Base-by-base conservation (phyloP, 2,888 invertebrate species). In the Phyllotreta striolata region DNA sequence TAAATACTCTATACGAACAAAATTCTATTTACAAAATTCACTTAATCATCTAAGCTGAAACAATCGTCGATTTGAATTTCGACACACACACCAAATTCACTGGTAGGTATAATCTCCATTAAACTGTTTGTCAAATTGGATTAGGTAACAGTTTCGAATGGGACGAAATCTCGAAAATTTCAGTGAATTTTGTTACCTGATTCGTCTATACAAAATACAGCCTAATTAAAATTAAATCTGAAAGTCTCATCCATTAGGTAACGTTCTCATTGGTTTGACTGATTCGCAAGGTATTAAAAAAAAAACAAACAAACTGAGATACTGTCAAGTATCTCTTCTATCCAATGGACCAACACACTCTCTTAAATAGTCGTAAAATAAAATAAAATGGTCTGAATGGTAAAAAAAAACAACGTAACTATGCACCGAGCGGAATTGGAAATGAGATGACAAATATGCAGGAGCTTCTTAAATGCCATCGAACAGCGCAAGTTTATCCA, bases 1-100 rank as follows among this genome's bases (percentile, higher is more conserved):
- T 72, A 72, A 67, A 56, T 38, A 43, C 52, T 60, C 69, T 69
- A 67, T 69, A 34, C 8, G 46, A 43, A 38, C 49, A 41, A 47
- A 59, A 43, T 38, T 12, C 8, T 55, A 54, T 55, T 54, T 61
- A 61, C 54, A 54, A 46, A 40, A 34, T 51, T 24, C n/a, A 37
- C 59, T 43, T 59, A 52, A 41, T 49, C 5, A 41, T 38, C 49
- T 43, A 56, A 24, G 38, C 13, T 13, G 35, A 44, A 34, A 38
- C 5, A 24, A 24, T n/a, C n/a, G 24, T 24, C 24, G 24, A 24
- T 24, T n/a, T 24, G 24, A 24, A 24, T 24, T 24, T 24, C 24
- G 24, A 24, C 24, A 24, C 24, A 24, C 24, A 24, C 24, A 24
- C 24, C 24, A 24, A 24, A 24, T 24, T 24, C 24, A 24, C 24